Percentiles rank a stretch among this genome's conserved stretches.
Conservation (phyloP, 2,113 vertebrate genomes). For the Lichenostomus cassidix region DNA sequence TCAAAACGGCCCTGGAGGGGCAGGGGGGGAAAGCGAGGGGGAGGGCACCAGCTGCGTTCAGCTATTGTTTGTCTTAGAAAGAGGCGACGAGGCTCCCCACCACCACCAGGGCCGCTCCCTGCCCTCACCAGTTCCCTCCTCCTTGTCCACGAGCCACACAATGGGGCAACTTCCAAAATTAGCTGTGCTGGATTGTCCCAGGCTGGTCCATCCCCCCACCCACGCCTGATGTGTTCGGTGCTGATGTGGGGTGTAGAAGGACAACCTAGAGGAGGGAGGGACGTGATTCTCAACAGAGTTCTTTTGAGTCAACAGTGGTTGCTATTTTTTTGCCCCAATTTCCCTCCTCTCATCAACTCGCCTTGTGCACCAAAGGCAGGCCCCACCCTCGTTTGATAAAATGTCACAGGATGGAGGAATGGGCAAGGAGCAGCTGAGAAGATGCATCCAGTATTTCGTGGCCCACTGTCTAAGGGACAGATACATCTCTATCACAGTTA, state of each 20-base stretch:
- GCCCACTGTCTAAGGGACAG: not conserved
- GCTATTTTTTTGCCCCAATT: not conserved
- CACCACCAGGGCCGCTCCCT: slow-evolving; percentile 33
- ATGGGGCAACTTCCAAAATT: slow-evolving; percentile 81
- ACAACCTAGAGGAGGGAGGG: slow-evolving; percentile 1
- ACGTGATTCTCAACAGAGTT: slow-evolving; percentile 49
- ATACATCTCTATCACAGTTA: not conserved
- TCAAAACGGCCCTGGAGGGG: slow-evolving; percentile 73
- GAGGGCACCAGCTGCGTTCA: slow-evolving; percentile 76
- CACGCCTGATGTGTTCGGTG: not conserved
- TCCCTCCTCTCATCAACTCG: slow-evolving; percentile 25
- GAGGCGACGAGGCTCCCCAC: slow-evolving; percentile 47
- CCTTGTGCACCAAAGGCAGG: slow-evolving; percentile 47
- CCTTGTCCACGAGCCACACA: slow-evolving; percentile 64
- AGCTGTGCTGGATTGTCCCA: slow-evolving; percentile 68
- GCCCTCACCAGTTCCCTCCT: slow-evolving; percentile 49
- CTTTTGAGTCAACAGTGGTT: slow-evolving; percentile 54
- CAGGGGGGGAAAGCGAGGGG: slow-evolving; percentile 51
- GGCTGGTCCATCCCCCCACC: not conserved
- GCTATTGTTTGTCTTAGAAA: slow-evolving; percentile 79
- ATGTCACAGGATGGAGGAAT: slow-evolving; percentile 32
- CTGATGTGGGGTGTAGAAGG: not conserved
- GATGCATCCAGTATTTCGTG: not conserved
- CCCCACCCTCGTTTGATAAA: slow-evolving; percentile 2
- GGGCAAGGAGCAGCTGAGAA: not conserved